Percentiles rank a stretch among this genome's conserved stretches.
Evolutionary conservation across 2,888 invertebrate genomes (phyloP).

Genomic region (Psylliodes chrysocephalus): DNA sequence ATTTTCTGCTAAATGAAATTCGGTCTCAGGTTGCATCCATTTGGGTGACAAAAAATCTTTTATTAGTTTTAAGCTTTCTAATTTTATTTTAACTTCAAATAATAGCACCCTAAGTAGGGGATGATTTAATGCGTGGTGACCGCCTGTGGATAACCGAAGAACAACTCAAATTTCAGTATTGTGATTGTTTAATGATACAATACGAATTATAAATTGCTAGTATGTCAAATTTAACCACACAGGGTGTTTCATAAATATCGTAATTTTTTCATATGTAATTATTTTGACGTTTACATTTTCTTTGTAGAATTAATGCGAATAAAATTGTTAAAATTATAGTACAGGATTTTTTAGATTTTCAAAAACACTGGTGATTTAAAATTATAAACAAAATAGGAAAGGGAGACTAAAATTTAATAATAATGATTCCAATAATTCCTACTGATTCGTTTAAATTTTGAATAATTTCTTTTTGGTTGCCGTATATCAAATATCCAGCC

Average conservation of each 20-base stretch:
- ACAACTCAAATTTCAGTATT: constrained; percentile 4
- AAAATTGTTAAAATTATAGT: too few species aligned
- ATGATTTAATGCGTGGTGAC: neutral
- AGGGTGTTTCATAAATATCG: too few species aligned
- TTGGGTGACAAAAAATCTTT: constrained; percentile 36
- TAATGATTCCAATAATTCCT: neutral
- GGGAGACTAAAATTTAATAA: neutral
- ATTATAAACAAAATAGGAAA: too few species aligned
- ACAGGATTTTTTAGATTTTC: too few species aligned
- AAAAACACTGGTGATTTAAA: too few species aligned
- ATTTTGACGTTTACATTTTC: too few species aligned
- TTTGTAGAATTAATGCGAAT: too few species aligned
- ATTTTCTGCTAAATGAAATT: constrained; percentile 57
- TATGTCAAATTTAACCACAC: too few species aligned
- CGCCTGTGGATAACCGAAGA: neutral
- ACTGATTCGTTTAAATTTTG: neutral
- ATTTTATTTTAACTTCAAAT: constrained; percentile 33
- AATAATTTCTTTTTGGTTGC: neutral
- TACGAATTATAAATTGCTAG: too few species aligned
- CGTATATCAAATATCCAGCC: neutral
- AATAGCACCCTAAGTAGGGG: constrained; percentile 5
- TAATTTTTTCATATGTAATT: too few species aligned
- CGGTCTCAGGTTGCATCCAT: constrained; percentile 50
- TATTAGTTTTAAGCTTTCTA: constrained; percentile 36
- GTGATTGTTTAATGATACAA: too few species aligned